Evolutionary conservation across 2,888 invertebrate genomes (phyloP).

Genomic region (Anoplius nigerrimus): DNA sequence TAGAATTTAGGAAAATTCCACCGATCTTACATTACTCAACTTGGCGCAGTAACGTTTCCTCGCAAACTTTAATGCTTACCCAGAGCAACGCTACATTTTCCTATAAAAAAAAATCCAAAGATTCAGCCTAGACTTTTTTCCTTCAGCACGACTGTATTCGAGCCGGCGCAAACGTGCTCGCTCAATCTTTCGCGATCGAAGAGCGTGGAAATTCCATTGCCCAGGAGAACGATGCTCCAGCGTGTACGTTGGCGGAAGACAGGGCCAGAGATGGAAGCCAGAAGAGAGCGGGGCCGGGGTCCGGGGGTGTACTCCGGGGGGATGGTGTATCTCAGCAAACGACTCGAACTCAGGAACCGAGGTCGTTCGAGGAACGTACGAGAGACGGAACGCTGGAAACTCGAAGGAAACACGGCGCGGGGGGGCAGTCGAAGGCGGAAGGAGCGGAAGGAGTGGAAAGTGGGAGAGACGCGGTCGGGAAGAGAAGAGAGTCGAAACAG

Average conservation of each 20-base stretch:
- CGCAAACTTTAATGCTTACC: too few relatives aligned
- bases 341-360: conserved; percentile 49
- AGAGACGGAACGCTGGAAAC: conserved; percentile 65
- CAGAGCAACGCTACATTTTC: too few relatives aligned
- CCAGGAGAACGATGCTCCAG: conserved; percentile 27
- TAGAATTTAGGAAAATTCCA: too few relatives aligned
- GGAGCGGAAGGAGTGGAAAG: conserved; percentile 50
- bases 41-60: too few relatives aligned
- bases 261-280: background rate
- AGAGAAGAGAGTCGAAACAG: background rate
- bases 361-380: conserved; percentile 63
- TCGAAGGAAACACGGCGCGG: conserved; percentile 61
- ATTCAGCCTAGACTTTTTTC: background rate
- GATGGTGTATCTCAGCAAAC: conserved; percentile 48
- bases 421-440: conserved; percentile 37
- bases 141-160: background rate
- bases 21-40: too few relatives aligned
- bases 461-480: conserved; percentile 42
- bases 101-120: background rate
- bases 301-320: conserved; percentile 28
- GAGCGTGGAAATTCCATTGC: conserved; percentile 43
- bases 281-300: conserved; percentile 12
- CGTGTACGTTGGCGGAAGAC: conserved; percentile 8
- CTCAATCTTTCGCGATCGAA: conserved; percentile 23
- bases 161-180: conserved; percentile 26